These are phyloP conservation scores for Poecilia wingei DNA, from an alignment of 2,797 vertebrate species.

Conservation along the genomic window DNA sequence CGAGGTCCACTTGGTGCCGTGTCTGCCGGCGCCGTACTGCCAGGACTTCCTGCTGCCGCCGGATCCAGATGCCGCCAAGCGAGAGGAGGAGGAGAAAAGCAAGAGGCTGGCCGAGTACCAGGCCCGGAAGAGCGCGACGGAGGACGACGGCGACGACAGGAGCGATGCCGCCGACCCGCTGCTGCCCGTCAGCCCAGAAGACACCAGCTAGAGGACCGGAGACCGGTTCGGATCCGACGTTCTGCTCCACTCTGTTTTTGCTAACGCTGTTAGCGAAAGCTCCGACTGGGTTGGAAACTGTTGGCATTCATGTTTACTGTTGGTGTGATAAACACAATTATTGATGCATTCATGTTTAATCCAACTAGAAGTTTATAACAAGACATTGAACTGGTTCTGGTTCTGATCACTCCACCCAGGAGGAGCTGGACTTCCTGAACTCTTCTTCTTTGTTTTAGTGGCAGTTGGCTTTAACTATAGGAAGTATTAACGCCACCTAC, in stretches of 20 bases:
- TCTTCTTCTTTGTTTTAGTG: too few species aligned
- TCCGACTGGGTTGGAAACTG: not conserved
- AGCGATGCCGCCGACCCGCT: conserved; percentile 53
- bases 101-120: conserved; percentile 40
- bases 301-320: conserved; percentile 3
- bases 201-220: conserved; percentile 30
- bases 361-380: not conserved
- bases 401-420: not conserved
- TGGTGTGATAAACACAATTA: not conserved
- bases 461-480: too few species aligned
- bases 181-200: conserved; percentile 43
- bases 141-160: conserved; percentile 11
- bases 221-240: not conserved
- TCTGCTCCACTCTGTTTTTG: not conserved
- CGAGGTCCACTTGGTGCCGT: conserved; percentile 78
- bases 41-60: conserved; percentile 24
- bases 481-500: too few species aligned
- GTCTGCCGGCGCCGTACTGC: conserved; percentile 49
- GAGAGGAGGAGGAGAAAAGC: conserved; percentile 22
- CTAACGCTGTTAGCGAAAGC: not conserved
- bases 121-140: conserved; percentile 12
- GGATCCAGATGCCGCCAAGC: not conserved
- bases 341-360: not conserved
- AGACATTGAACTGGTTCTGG: too few species aligned
- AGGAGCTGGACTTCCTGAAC: not conserved